Evolutionary conservation across 1,140 invertebrate species (phyloP), one percentile per base, ranked within the genome.

Genomic region (Drosophila auraria): DNA sequence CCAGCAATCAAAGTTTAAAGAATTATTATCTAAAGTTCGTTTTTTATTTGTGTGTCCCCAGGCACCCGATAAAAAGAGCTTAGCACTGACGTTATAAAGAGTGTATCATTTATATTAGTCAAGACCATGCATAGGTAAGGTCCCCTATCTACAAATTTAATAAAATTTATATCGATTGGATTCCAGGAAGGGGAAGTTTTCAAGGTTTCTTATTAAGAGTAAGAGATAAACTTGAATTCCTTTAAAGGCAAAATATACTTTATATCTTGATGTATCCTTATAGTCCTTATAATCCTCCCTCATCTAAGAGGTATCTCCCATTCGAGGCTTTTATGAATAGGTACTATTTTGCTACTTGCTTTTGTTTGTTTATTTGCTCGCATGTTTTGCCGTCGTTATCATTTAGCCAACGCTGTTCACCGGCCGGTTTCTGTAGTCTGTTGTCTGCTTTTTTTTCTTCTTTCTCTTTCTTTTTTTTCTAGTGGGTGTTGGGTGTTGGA

Each of bases 341-440:
- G 27, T 17, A 54, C 20, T 54, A 5, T 62, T 25, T 66, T 23
- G 50, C 64, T 38, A 68, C 63, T 49, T 54, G 64, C 27, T 58
- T 69, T 69, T 86, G 79, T 68, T 78, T 87, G 62, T 83, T 83
- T 82, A 61, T 73, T 78, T 61, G 64, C 61, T 89, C 47, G 84
- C 83, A 87, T 87, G 83, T 65, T 80, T 73, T 58, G 68, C 71
- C 57, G 80, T 56, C 83, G 83, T 87, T 89, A 89, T 87, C 84
- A 81, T 78, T 78, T 65, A 78, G 65, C 64, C 72, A 59, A 62
- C 71, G 78, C 63, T 47, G 77, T 77, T 61, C 57, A 80, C 84
- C 83, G 83, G 77, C 84, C 84, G 83, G 83, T 79, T 83, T 79
- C 57, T 73, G 36, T 56, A 27, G 63, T 44, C 62, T 44, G 62